A percentile compares a stretch with the other conserved stretches of the same genome.
phyloP scores from a whole-genome alignment of 2,797 vertebrate genomes.

The Phoebastria nigripes region DNA sequence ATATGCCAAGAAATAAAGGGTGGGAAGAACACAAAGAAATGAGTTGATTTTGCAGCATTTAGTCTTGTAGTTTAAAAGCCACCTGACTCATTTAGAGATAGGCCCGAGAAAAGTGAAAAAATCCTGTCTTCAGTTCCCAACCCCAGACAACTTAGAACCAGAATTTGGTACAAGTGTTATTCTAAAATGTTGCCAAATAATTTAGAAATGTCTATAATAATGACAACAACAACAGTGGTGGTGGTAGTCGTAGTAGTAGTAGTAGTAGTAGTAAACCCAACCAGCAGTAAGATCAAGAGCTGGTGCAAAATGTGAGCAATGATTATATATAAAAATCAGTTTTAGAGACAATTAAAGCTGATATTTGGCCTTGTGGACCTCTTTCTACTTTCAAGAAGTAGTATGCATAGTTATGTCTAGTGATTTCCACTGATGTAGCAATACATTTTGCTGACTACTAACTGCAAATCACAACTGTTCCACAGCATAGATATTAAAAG shows the following conservation, averaged over 20 bases:
- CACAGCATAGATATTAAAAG: not conserved
- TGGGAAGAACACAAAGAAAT: not conserved
- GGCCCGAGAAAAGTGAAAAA: not conserved
- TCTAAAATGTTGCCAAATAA: not conserved
- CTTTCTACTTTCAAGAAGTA: not conserved
- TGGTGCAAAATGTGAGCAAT: not conserved
- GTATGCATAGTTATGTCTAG: not conserved
- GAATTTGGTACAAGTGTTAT: not conserved
- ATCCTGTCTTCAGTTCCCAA: not conserved
- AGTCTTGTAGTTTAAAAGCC: not conserved
- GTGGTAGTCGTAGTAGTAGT: not conserved
- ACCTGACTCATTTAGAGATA: not conserved
- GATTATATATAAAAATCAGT: not conserved
- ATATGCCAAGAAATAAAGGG: not conserved
- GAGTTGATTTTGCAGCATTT: not conserved
- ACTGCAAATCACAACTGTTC: not conserved
- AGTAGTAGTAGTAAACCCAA: not conserved
- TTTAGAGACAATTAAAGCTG: not conserved
- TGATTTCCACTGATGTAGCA: not conserved
- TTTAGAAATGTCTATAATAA: not conserved
- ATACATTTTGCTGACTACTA: not conserved
- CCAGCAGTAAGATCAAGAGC: not conserved
- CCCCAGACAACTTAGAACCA: not conserved
- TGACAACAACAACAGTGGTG: not conserved
- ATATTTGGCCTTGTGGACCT: not conserved